Evolutionary conservation across 2,888 invertebrate species (phyloP), one percentile per base, ranked within the genome.

Genomic region (Neelides folsomi): DNA sequence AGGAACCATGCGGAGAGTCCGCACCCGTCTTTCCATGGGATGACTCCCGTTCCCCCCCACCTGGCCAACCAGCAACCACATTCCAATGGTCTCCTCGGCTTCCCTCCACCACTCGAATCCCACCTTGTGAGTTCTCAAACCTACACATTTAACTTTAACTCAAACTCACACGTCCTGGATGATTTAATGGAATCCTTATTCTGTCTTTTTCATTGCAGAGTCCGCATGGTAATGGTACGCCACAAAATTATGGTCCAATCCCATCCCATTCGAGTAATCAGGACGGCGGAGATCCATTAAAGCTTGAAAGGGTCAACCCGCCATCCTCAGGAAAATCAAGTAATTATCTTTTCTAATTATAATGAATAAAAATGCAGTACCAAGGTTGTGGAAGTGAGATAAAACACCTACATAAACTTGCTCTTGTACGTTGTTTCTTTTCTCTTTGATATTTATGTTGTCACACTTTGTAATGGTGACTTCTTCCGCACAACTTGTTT

Each of bases 1-100:
- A 80, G 92, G 68, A 92, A 90, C 73, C 93, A 94, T 72, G 90
- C 92, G 49, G 92, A 92, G 73, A 86, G 87, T 56, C 84, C 86
- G 65, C 73, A 80, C 59, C 75, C 77, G 69, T 67, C 62, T 59
- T 64, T 64, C 60, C 60, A 62, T 53, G 58, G 58, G 52, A 57
- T 60, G 53, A 52, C 55, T 47, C 43, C 54, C 56, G 58, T 60
- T 56, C 64, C 64, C 52, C 52, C 64, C 50, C 62, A 63, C 56
- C 51, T 62, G 56, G 60, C 64, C 54, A 57, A 60, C 61, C 58
- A 62, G 55, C 59, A 63, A 56, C 59, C 67, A 67, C 73, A 73
- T 72, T 72, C 74, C 71, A 71, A 76, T 70, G 71, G 75, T 67
- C 69, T 74, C 68, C 69, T 72, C 63, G 68, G 68, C 41, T 63